Evolutionary conservation across 2,797 vertebrate genomes (phyloP), one percentile per base, ranked within the genome.

Genomic region (Menidia menidia): DNA sequence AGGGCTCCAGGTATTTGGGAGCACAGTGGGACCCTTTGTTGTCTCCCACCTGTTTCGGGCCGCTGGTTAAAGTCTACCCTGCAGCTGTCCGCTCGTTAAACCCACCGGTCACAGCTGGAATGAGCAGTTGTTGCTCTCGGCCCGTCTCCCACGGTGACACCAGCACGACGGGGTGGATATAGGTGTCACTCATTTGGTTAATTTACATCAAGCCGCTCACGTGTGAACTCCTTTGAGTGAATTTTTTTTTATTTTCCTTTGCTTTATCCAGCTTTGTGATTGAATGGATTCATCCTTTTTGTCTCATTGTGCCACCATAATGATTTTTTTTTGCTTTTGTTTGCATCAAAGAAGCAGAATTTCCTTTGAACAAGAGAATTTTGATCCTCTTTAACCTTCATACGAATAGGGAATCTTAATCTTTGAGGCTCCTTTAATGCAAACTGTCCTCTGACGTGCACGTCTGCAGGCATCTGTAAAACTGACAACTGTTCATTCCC

Each of bases 1-100:
- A 1, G 55, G 53, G 76, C 81, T 81, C 33, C 84, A 91, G 87
- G 86, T 87, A 85, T 88, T 84, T 80, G 67, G 53, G 81, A 73
- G 68, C 81, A 92, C 86, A 92, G 86, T 87, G 80, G 68, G 73
- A 85, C 60, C 82, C 87, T 93, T 92, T 94, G 90, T 94, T 86
- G 89, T 89, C 70, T 78, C 88, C 85, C 91, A 94, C 91, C 91
- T 93, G 92, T 91, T 91, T 84, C 66, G 51, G 81, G 74, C 78
- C 75, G 66, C 90, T 75, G 83, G 78, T 80, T 91, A 85, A 85
- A 86, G 85, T 79, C 85, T 33, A 45, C 79, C 69, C 75, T 76
- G 82, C 88, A 84, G 82, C 86, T 86, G 87, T 81, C 73, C 86
- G 78, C 85, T 88, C 79, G 89, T 90, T 93, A 90, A 85, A 82